Evolutionary conservation across 2,113 vertebrate genomes (phyloP).

Genomic region (Microcebus jonahi): DNA sequence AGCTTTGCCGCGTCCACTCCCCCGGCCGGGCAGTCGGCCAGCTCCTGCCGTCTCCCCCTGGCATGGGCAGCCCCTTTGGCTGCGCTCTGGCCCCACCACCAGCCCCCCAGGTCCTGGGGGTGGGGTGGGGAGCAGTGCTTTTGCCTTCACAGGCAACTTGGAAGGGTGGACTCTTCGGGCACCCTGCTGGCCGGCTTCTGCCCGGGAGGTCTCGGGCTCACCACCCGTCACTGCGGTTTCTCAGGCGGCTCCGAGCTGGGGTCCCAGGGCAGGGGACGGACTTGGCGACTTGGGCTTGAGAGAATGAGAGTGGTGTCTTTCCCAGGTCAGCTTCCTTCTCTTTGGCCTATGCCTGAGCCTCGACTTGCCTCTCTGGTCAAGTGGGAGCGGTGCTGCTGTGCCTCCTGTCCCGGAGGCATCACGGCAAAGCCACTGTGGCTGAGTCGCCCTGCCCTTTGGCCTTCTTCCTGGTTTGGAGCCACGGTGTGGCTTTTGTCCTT

Average conservation of each 20-base stretch:
- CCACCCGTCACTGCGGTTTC: not conserved
- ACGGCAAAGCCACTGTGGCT: not conserved
- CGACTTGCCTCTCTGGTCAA: not conserved
- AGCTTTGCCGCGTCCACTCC: not conserved
- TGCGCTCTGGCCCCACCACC: rapidly evolving
- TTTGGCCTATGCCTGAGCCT: not conserved
- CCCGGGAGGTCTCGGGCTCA: not conserved
- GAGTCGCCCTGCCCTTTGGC: not conserved
- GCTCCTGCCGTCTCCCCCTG: not conserved
- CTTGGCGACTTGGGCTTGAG: no score
- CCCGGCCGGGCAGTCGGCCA: not conserved
- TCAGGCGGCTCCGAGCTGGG: not conserved
- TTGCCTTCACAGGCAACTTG: not conserved
- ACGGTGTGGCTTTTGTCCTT: not conserved
- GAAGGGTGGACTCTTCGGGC: not conserved
- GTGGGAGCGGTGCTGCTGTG: not conserved
- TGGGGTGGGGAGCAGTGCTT: not conserved
- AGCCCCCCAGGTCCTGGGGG: not conserved
- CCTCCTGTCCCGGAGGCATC: not conserved
- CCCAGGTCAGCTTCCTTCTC: not conserved
- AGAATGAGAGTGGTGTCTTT: not conserved
- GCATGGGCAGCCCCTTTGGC: not conserved
- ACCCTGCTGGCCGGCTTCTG: not conserved
- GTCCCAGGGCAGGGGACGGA: no score
- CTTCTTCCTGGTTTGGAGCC: not conserved